Evolutionary conservation across 2,113 vertebrate genomes (phyloP).

Genomic region (Atherinomorus stipes): DNA sequence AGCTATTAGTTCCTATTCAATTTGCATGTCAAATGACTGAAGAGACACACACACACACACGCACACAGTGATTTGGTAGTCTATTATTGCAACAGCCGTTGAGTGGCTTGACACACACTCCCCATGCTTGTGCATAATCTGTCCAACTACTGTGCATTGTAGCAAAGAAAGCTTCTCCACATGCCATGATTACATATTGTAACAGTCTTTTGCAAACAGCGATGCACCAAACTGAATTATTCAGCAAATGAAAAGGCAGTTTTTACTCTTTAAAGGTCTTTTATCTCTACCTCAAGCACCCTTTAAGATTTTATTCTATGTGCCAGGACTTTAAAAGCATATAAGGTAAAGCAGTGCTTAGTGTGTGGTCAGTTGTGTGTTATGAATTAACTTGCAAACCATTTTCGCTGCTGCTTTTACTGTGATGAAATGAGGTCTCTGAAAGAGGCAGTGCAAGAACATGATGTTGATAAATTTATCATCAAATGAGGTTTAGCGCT

Average conservation of each 20-base stretch:
- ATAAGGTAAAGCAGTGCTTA: background rate
- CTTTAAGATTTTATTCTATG: background rate
- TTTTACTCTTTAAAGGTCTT: background rate
- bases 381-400: constrained; percentile 15
- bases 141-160: constrained; percentile 17
- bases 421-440: constrained; percentile 51
- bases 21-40: constrained; percentile 74
- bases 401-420: constrained; percentile 29
- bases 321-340: background rate
- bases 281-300: background rate
- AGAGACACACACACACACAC: background rate
- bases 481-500: constrained; percentile 61
- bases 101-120: constrained; percentile 59
- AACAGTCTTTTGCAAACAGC: constrained; percentile 18
- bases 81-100: constrained; percentile 61
- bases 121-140: background rate
- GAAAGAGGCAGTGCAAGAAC: constrained; percentile 33
- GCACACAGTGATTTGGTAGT: constrained; percentile 44
- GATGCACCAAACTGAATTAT: constrained; percentile 7
- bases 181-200: constrained; percentile 35
- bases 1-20: constrained; percentile 73
- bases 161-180: constrained; percentile 24
- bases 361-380: constrained; percentile 25
- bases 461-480: constrained; percentile 67
- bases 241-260: background rate